Evolutionary conservation across 2,888 invertebrate genomes (phyloP).

Genomic region (Zhuqinia jingwanae): DNA sequence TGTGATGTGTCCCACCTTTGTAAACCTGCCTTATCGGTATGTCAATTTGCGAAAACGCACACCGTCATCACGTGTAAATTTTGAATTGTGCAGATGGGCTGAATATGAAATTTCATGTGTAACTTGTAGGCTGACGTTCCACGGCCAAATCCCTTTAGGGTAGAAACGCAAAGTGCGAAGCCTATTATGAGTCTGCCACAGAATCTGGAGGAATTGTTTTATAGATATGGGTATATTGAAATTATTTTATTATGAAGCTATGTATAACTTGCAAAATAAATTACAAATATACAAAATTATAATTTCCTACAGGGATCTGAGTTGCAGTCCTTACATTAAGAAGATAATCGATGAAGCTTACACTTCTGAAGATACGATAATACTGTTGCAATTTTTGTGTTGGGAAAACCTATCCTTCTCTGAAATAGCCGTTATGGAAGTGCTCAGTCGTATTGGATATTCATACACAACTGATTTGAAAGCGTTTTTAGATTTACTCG

Average conservation of each 20-base stretch:
- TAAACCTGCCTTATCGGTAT: slow-evolving; percentile 81
- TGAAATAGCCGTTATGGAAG: slow-evolving; percentile 91
- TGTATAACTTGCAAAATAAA: neutral
- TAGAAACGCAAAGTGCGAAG: slow-evolving; percentile 66
- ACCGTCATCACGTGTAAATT: no score
- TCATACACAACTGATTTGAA: slow-evolving; percentile 97
- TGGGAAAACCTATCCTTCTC: slow-evolving; percentile 99
- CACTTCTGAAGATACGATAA: slow-evolving; percentile 93
- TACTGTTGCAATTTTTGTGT: slow-evolving; percentile 94
- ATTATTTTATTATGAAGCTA: neutral
- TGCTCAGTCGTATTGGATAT: slow-evolving; percentile 93
- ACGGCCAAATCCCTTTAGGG: slow-evolving; percentile 75
- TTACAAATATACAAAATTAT: no score
- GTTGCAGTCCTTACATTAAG: slow-evolving; percentile 89
- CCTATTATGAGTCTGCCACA: slow-evolving; percentile 75
- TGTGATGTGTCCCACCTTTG: slow-evolving; percentile 93
- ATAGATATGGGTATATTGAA: slow-evolving; percentile 73
- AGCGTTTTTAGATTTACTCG: slow-evolving; percentile 93
- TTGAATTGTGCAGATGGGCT: no score
- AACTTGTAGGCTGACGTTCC: slow-evolving; percentile 50
- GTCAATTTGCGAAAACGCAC: no score
- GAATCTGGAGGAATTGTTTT: slow-evolving; percentile 73
- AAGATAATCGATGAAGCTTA: slow-evolving; percentile 97
- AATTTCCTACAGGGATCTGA: slow-evolving; percentile 60
- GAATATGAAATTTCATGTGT: slow-evolving; percentile 6